A percentile compares a stretch with the other conserved stretches of the same genome.
Conservation (phyloP, 2,797 vertebrate genomes). For the Buceros bicornis region DNA sequence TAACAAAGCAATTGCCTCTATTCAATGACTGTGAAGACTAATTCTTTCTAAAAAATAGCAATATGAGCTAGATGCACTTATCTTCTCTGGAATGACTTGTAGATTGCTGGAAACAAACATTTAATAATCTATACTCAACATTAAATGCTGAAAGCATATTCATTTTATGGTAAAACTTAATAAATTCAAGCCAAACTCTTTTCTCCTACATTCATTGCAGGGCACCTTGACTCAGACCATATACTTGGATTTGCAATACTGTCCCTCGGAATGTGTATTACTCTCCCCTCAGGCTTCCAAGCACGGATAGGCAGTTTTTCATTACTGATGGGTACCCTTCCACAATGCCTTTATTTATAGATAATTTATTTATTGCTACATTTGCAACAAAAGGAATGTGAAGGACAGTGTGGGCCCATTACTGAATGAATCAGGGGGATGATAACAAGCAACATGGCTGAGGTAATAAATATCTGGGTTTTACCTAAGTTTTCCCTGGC, state of each 20-base stretch:
- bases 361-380: not conserved
- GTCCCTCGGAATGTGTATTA: not conserved
- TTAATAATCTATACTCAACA: not conserved
- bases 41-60: not conserved
- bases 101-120: not conserved
- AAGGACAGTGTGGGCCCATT: not conserved
- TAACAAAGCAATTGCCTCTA: not conserved
- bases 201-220: not conserved
- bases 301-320: rapidly evolving
- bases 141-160: not conserved
- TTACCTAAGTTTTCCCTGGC: not conserved
- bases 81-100: not conserved
- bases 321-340: not conserved
- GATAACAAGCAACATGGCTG: not conserved
- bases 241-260: not conserved
- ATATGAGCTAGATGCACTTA: not conserved
- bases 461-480: not conserved
- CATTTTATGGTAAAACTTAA: not conserved
- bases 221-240: not conserved
- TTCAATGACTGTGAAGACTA: not conserved
- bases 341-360: not conserved
- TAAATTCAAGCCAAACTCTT: not conserved
- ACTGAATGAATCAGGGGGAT: not conserved
- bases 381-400: not conserved
- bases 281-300: not conserved